Evolutionary conservation across 2,113 vertebrate genomes (phyloP).

Genomic region (Ranitomeya variabilis): DNA sequence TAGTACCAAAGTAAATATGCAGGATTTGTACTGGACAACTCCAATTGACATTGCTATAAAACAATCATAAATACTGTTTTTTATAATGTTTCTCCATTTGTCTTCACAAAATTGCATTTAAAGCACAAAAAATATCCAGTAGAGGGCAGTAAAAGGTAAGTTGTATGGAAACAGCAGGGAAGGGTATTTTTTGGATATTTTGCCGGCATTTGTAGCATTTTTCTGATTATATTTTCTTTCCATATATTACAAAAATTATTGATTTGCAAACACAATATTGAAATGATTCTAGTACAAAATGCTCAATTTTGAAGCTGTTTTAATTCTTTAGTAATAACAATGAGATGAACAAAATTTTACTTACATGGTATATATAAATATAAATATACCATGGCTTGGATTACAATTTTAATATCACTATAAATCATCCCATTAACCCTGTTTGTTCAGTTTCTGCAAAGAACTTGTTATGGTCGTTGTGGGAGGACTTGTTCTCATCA

Average conservation of each 20-base stretch:
- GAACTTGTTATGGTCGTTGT: too few relatives aligned
- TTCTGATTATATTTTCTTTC: not conserved
- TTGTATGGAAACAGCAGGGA: not conserved
- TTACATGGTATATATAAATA: not conserved
- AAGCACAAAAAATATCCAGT: not conserved
- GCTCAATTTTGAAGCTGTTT: not conserved
- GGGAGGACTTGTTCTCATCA: too few relatives aligned
- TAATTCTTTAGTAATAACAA: not conserved
- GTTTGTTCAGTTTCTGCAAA: too few relatives aligned
- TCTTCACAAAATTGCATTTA: not conserved
- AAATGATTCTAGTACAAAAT: not conserved
- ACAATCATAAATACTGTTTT: not conserved
- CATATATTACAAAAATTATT: not conserved
- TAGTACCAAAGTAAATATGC: too few relatives aligned
- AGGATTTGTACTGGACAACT: too few relatives aligned
- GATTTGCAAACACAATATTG: not conserved
- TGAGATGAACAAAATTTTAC: not conserved
- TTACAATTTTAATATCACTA: too few relatives aligned
- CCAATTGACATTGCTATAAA: too few relatives aligned
- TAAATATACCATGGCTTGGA: not conserved
- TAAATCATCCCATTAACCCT: not conserved
- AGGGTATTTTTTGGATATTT: not conserved
- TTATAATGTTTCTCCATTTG: not conserved
- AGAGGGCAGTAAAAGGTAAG: slow-evolving; percentile 55
- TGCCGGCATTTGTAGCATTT: not conserved